Conservation (phyloP, 2,797 vertebrate species). For the Scomberomorus guttatus region DNA sequence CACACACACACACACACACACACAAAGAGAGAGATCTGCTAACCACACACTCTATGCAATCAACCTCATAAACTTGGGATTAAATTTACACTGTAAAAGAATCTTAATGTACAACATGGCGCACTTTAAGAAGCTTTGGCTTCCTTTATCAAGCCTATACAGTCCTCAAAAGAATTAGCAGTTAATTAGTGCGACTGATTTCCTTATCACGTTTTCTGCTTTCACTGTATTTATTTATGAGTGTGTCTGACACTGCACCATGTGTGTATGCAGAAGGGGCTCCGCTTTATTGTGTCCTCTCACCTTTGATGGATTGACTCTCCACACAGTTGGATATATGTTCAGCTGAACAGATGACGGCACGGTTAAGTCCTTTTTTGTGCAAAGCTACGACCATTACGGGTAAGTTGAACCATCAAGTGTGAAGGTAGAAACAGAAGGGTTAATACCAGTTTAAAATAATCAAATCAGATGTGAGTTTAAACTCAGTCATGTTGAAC, state of each 20-base stretch:
- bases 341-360: too few species aligned
- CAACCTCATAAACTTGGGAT: constrained; percentile 74
- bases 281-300: constrained; percentile 15
- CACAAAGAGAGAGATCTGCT: not conserved
- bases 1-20: constrained; percentile 12
- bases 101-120: constrained; percentile 64
- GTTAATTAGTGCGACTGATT: constrained; percentile 82
- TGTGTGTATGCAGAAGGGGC: not conserved
- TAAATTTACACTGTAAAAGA: constrained; percentile 72
- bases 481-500: too few species aligned
- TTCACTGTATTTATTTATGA: constrained; percentile 74
- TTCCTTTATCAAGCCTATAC: constrained; percentile 77
- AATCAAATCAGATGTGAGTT: too few species aligned
- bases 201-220: constrained; percentile 78
- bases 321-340: too few species aligned
- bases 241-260: constrained; percentile 15
- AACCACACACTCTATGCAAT: constrained; percentile 28
- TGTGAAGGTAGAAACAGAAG: too few species aligned
- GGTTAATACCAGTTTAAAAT: too few species aligned
- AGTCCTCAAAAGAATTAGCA: constrained; percentile 81
- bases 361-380: too few species aligned
- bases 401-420: too few species aligned
- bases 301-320: too few species aligned
- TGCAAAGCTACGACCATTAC: too few species aligned
- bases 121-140: constrained; percentile 74